Conservation (phyloP, 2,113 vertebrate species). For the Ibidorhyncha struthersii region DNA sequence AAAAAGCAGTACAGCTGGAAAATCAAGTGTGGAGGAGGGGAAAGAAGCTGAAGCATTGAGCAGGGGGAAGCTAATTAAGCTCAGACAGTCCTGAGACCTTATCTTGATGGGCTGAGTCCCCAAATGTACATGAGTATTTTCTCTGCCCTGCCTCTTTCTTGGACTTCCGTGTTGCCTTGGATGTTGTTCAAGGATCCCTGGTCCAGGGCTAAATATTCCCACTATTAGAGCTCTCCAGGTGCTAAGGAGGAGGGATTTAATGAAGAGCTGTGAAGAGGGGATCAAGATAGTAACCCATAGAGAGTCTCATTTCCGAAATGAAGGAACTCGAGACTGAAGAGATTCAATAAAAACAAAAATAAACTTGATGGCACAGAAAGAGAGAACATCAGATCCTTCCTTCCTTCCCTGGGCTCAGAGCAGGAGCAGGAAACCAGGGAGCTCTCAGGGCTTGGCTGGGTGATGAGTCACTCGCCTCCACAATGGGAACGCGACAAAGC, state of each 20-base stretch:
- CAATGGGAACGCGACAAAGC: constrained; percentile 53
- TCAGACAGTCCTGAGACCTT: constrained; percentile 20
- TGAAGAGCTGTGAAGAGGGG: constrained; percentile 25
- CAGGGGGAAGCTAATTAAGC: constrained; percentile 14
- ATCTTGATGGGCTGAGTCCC: constrained; percentile 40
- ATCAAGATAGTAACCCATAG: constrained; percentile 23
- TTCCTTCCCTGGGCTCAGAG: background rate
- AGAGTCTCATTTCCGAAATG: constrained; percentile 8
- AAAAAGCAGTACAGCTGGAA: constrained; percentile 44
- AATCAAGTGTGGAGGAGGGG: constrained; percentile 52
- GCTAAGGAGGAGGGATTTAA: constrained; percentile 30
- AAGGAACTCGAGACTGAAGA: constrained; percentile 8
- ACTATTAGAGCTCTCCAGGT: background rate
- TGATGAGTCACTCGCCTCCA: constrained; percentile 46
- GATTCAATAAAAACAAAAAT: constrained; percentile 3
- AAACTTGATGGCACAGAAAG: background rate
- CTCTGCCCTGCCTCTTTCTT: background rate
- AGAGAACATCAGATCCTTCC: background rate
- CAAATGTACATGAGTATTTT: background rate
- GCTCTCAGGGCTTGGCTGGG: background rate
- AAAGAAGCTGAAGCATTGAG: background rate
- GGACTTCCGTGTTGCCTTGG: background rate
- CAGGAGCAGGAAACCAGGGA: background rate
- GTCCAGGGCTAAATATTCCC: constrained; percentile 6
- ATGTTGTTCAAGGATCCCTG: background rate